Evolutionary conservation across 2,113 vertebrate genomes (phyloP), one percentile per base, ranked within the genome.

Genomic region (Jacana jacana): DNA sequence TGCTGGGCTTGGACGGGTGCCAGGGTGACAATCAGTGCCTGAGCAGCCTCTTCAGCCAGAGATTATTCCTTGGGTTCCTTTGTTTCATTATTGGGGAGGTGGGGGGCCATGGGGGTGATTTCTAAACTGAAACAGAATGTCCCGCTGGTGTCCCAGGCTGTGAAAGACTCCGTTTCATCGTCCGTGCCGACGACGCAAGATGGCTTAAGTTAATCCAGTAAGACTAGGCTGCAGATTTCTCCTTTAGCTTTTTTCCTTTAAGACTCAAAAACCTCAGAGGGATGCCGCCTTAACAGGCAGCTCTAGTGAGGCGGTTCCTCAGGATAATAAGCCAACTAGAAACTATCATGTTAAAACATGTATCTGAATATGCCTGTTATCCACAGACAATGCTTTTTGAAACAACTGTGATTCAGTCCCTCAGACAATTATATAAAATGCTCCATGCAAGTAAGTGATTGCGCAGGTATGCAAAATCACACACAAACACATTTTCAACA

Each of bases 81-180:
- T 98, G 93, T 98, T 98, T 98, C 97, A 98, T 97, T 97, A 94
- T 91, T 97, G 97, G 86, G 95, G 65, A 93, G 96, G 97, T 95
- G 96, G 97, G 95, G 60, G 19, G 63, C 44, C 80, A 96, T 88
- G 91, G 97, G 72, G n/a, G 94, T 75, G 64, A 95, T 98, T 98
- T 98, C 97, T 98, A 97, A 98, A 98, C 98, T 98, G 98, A 98
- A 98, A 98, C 98, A 98, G 98, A 98, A 98, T 98, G 98, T 98
- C 98, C 98, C 49, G 97, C 98, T 98, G 98, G 96, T 97, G 95
- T 97, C 93, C 72, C 94, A 95, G 97, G 95, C 97, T 96, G 96
- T 95, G 97, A 98, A 97, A 97, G 94, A 54, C 78, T 68, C 75
- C 23, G 27, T 86, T 91, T 96, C 86, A 95, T 95, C 6, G 27